Evolutionary conservation across 2,113 vertebrate species (phyloP).

Genomic region (Myrmophylax atrothorax): DNA sequence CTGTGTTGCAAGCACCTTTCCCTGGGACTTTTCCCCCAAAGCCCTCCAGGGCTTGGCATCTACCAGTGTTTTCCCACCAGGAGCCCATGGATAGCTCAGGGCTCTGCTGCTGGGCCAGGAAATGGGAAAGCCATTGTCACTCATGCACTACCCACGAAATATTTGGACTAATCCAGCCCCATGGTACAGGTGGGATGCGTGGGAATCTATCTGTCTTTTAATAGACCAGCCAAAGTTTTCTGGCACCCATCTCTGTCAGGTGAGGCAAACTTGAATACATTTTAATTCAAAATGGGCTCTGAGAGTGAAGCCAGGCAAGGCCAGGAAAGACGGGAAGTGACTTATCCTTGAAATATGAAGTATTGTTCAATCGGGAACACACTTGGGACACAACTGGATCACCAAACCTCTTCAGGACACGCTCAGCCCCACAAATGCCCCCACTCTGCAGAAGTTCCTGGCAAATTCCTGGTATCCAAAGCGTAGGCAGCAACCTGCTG

Average conservation of each 20-base stretch:
- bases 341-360: constrained; percentile 50
- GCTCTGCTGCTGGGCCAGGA: background rate
- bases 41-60: background rate
- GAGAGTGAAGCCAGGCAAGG: background rate
- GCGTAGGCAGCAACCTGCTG: background rate
- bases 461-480: background rate
- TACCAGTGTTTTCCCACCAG: background rate
- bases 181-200: accelerated
- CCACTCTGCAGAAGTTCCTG: background rate
- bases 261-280: background rate
- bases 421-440: background rate
- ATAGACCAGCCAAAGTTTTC: background rate
- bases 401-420: background rate
- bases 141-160: background rate
- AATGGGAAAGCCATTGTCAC: background rate
- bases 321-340: constrained; percentile 58
- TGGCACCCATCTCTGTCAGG: background rate
- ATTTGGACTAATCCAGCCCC: background rate
- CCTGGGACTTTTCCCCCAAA: background rate
- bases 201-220: background rate
- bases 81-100: background rate
- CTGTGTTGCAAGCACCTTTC: background rate
- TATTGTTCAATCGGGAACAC: constrained; percentile 27
- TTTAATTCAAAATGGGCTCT: background rate
- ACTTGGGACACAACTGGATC: background rate